These are phyloP conservation scores for Nezara viridula DNA, from an alignment of 2,888 invertebrate genomes.

Conservation along the genomic window DNA sequence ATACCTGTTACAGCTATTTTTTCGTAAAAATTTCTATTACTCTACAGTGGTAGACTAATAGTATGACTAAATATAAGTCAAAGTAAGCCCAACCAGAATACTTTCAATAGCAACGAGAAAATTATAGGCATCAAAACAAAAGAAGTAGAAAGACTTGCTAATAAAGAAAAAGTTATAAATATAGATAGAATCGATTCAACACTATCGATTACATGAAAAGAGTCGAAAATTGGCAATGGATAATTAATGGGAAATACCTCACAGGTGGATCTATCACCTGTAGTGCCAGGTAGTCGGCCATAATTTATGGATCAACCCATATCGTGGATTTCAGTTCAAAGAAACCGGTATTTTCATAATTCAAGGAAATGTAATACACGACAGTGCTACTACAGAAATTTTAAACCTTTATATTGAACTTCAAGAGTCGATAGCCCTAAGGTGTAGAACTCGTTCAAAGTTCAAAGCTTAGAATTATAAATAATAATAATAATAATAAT, in stretches of 20 bases:
- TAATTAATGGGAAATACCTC: not conserved
- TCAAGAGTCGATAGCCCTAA: too few species aligned
- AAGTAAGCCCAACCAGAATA: not conserved
- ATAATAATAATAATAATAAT: too few species aligned
- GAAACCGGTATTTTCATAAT: not conserved
- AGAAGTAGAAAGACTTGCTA: not conserved
- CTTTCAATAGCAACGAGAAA: not conserved
- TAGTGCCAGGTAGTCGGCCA: not conserved
- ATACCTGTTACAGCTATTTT: too few species aligned
- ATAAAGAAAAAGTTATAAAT: not conserved
- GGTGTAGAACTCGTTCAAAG: too few species aligned
- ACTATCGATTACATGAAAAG: not conserved
- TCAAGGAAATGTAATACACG: not conserved
- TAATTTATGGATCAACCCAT: not conserved
- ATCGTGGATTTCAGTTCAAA: not conserved
- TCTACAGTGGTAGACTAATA: too few species aligned
- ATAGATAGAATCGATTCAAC: not conserved
- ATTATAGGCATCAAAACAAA: not conserved
- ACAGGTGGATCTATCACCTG: not conserved
- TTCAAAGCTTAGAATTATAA: too few species aligned
- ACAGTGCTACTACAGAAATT: not conserved
- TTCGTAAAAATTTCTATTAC: too few species aligned
- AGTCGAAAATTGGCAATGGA: not conserved
- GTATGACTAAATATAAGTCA: too few species aligned
- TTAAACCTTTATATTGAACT: not conserved